Conservation (phyloP, 1,140 invertebrate species). For the Latrodectus geometricus region DNA sequence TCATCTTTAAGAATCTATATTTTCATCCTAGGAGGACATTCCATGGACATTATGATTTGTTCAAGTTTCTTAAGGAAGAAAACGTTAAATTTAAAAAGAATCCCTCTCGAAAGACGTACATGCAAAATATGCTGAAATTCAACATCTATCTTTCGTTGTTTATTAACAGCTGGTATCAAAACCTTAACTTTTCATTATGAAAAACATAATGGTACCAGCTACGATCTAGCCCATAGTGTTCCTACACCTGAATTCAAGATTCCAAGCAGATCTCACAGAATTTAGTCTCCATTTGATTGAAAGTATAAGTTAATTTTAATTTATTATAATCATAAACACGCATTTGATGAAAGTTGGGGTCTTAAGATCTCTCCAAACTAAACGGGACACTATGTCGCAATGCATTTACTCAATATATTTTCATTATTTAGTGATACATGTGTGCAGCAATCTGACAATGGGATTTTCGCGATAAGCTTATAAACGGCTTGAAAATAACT, state of each 20-base stretch:
- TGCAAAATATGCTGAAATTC: no score
- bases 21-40: no score
- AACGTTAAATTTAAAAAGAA: no score
- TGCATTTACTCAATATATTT: conserved; percentile 69
- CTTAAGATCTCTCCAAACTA: conserved; percentile 68
- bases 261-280: conserved; percentile 72
- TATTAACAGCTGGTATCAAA: no score
- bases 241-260: conserved; percentile 61
- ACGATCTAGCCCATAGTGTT: conserved; percentile 40
- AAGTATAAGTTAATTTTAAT: conserved; percentile 70
- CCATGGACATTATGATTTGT: no score
- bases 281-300: conserved; percentile 68
- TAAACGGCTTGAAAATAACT: conserved; percentile 37
- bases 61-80: no score
- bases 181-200: no score
- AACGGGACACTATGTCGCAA: conserved; percentile 67
- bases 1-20: no score
- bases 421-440: conserved; percentile 67
- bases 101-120: no score
- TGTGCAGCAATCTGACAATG: conserved; percentile 69
- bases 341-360: conserved; percentile 71
- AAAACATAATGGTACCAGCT: no score
- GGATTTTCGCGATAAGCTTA: conserved; percentile 66
- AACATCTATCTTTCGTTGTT: no score
- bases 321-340: conserved; percentile 72